Evolutionary conservation across 35 echinoderm and acorn worm species (phyloP).

Genomic region (Apostichopus parvimensis): DNA sequence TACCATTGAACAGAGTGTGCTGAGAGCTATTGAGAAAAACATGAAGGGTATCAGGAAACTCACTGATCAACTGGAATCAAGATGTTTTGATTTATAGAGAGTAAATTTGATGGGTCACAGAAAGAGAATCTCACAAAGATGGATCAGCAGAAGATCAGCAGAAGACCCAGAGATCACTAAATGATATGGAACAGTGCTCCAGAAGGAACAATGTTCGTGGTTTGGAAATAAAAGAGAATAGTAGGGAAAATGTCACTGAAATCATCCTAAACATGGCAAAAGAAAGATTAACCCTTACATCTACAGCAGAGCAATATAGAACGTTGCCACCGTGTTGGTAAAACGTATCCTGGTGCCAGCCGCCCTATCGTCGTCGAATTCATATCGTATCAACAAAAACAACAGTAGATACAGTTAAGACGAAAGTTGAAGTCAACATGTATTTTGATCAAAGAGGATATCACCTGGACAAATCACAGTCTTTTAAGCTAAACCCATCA

Average conservation of each 20-base stretch:
- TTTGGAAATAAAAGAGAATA: slow-evolving; percentile 30
- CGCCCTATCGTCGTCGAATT: slow-evolving; percentile 20
- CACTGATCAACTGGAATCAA: background rate
- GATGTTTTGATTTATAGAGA: slow-evolving; percentile 26
- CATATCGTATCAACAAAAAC: slow-evolving; percentile 33
- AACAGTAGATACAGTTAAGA: background rate
- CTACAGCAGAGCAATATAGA: slow-evolving; percentile 1
- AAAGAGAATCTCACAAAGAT: slow-evolving; percentile 27
- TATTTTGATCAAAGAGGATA: slow-evolving; percentile 26
- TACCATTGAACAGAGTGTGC: slow-evolving; percentile 10
- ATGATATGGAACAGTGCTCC: slow-evolving; percentile 43
- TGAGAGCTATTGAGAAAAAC: slow-evolving; percentile 12
- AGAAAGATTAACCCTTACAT: background rate
- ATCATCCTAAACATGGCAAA: slow-evolving; percentile 25
- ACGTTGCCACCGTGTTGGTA: slow-evolving; percentile 17
- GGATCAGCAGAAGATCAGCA: background rate
- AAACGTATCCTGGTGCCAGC: background rate
- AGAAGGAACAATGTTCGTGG: slow-evolving; percentile 31
- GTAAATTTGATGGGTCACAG: background rate
- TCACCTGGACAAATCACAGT: background rate
- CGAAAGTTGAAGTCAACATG: slow-evolving; percentile 20
- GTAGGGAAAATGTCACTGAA: background rate
- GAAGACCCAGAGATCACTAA: slow-evolving; percentile 18
- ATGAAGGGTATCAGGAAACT: background rate
- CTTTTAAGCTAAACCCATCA: slow-evolving; percentile 6